phyloP scores from a whole-genome alignment of 2,888 invertebrate species.

The Allolobophora icterica region DNA sequence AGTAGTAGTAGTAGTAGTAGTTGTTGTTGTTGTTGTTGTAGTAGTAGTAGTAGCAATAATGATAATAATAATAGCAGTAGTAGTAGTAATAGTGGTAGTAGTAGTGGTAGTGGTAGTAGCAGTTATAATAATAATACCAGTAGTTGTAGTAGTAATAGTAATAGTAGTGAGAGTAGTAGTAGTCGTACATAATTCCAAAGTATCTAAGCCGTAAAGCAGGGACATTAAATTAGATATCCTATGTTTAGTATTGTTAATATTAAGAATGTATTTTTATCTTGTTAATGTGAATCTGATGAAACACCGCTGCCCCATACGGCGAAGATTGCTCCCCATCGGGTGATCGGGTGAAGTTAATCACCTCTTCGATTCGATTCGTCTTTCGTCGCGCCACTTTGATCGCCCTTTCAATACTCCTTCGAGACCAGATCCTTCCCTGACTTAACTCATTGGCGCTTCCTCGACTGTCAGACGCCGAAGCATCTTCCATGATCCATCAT shows the following conservation, averaged over 20 bases:
- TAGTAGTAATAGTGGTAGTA: background rate
- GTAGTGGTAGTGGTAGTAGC: background rate
- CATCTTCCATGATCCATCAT: background rate
- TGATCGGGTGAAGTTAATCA: background rate
- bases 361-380: background rate
- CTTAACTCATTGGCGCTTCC: background rate
- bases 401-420: background rate
- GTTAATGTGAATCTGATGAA: background rate
- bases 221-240: too few relatives aligned
- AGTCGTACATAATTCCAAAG: too few relatives aligned
- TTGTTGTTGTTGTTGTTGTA: too few relatives aligned
- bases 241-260: too few relatives aligned
- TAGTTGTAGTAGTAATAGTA: too few relatives aligned
- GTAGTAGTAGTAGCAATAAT: too few relatives aligned
- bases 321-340: background rate
- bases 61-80: too few relatives aligned
- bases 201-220: too few relatives aligned
- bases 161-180: too few relatives aligned
- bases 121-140: too few relatives aligned
- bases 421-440: background rate
- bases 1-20: too few relatives aligned
- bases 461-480: background rate
- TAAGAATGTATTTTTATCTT: too few relatives aligned
- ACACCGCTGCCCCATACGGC: background rate
- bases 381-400: background rate